Percentiles rank a stretch among this genome's conserved stretches.
Conservation (phyloP, 2,888 invertebrate genomes). For the Caenorhabditis imperialis region DNA sequence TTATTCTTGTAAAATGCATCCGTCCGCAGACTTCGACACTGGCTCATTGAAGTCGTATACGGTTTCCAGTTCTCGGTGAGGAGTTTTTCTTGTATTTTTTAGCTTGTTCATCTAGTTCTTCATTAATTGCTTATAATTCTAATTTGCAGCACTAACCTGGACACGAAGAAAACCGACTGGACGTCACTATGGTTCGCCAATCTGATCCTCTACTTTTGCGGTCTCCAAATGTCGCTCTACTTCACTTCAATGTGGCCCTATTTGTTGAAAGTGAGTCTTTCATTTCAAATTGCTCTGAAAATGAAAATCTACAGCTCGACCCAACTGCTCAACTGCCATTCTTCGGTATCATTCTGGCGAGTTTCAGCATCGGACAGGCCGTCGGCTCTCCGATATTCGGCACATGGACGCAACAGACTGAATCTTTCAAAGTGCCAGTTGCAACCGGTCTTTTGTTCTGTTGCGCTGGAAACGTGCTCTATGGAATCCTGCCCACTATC, state of each 20-base stretch:
- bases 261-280: conserved; percentile 42
- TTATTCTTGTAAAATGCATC: conserved; percentile 22
- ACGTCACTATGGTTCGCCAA: conserved; percentile 62
- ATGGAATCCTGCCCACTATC: conserved; percentile 51
- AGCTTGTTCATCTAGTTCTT: too few species aligned
- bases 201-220: conserved; percentile 55
- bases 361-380: conserved; percentile 61
- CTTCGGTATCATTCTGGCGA: conserved; percentile 61
- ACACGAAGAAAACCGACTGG: conserved; percentile 55
- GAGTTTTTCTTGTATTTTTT: too few species aligned
- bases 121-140: too few species aligned
- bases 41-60: conserved; percentile 40
- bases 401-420: conserved; percentile 53
- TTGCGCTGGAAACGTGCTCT: conserved; percentile 44
- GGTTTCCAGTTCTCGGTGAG: conserved; percentile 36
- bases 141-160: conserved; percentile 31
- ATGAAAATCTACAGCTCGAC: conserved; percentile 48
- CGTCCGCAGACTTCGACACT: conserved; percentile 28
- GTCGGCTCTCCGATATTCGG: conserved; percentile 59
- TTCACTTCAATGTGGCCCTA: conserved; percentile 69
- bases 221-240: conserved; percentile 62
- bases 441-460: conserved; percentile 52
- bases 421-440: conserved; percentile 50
- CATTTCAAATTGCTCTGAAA: not conserved
- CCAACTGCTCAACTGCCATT: conserved; percentile 58